phyloP scores from a whole-genome alignment of 2,888 invertebrate genomes.

The Mongoloraphidia duomilia region DNA sequence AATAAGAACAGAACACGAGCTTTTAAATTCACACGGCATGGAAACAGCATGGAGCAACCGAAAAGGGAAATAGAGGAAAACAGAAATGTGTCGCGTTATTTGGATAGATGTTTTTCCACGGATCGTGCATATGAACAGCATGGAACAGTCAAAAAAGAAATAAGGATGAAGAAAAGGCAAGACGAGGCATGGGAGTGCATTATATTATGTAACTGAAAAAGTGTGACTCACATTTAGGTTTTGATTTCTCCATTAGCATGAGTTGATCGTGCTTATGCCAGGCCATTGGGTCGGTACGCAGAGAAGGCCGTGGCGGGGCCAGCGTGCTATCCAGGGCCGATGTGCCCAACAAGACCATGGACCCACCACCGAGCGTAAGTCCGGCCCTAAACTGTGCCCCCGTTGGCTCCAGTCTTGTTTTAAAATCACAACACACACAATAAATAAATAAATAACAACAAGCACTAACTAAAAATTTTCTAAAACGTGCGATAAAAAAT shows the following conservation, averaged over 20 bases:
- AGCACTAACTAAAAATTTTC: slow-evolving; percentile 2
- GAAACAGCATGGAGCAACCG: too few species aligned
- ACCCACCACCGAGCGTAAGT: slow-evolving; percentile 22
- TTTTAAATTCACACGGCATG: too few species aligned
- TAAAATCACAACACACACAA: slow-evolving; percentile 20
- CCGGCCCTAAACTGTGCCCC: slow-evolving; percentile 30
- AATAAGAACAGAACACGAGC: too few species aligned
- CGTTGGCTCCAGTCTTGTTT: slow-evolving; percentile 43
- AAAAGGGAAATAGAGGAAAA: too few species aligned
- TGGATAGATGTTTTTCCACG: too few species aligned
- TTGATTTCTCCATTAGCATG: slow-evolving; percentile 57
- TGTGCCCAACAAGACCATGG: slow-evolving; percentile 24
- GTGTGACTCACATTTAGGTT: slow-evolving; percentile 47
- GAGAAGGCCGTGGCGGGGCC: slow-evolving; percentile 36
- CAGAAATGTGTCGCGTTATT: too few species aligned
- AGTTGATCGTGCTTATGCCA: slow-evolving; percentile 64
- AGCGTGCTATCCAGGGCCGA: slow-evolving; percentile 29
- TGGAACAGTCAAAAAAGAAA: too few species aligned
- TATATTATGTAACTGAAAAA: background rate
- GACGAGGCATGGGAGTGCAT: too few species aligned
- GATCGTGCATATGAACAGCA: too few species aligned
- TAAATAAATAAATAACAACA: slow-evolving; percentile 17
- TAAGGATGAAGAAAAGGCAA: too few species aligned
- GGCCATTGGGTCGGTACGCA: slow-evolving; percentile 43
- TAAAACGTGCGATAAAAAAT: background rate